Base-by-base conservation (phyloP, 2,888 invertebrate species). In the Zele albiditarsus region DNA sequence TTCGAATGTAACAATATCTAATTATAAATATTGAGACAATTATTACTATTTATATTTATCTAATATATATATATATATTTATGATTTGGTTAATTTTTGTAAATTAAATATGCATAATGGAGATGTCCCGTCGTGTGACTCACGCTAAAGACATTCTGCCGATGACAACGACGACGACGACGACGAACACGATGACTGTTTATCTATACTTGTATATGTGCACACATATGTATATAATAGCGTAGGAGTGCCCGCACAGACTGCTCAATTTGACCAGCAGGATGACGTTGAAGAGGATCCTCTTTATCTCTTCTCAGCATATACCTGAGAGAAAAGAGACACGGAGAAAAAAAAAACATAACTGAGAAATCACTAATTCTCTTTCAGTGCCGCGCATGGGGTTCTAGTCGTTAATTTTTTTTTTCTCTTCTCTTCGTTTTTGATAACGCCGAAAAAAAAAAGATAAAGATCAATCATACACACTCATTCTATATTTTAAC, bases 251-350 rank as follows among this genome's bases (percentile, higher is more conserved):
- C 49, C 67, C 49, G 65, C 53, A 53, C 57, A 67, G 60, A 60
- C 57, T 42, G 28, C 33, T 57, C 65, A 74, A 69, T 74, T 69
- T 74, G 62, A 58, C 53, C 33, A 49, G 57, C 63, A 38, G 70
- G 42, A 63, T 74, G 74, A 74, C 65, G 69, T 74, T 63, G 69
- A 67, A 49, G 74, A 70, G 74, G 38, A 74, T 70, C 70, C 74
- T 70, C 25, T 46, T 70, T 74, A 69, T 74, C 74, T 70, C 28
- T 31, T 42, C 42, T n/a, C 62, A 72, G 25, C 14, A 20, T 57
- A 73, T 74, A 74, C 74, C 74, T 74, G 74, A 63, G 53, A 49
- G 14, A 25, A n/a, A 66, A 71, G 38, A 62, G 27, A 38, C 38
- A 38, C 38, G 12, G 53, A 71, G 25, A 71, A 63, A 28, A 60